Base-by-base conservation (phyloP, 2,888 invertebrate genomes). In the Acronicta aceris region DNA sequence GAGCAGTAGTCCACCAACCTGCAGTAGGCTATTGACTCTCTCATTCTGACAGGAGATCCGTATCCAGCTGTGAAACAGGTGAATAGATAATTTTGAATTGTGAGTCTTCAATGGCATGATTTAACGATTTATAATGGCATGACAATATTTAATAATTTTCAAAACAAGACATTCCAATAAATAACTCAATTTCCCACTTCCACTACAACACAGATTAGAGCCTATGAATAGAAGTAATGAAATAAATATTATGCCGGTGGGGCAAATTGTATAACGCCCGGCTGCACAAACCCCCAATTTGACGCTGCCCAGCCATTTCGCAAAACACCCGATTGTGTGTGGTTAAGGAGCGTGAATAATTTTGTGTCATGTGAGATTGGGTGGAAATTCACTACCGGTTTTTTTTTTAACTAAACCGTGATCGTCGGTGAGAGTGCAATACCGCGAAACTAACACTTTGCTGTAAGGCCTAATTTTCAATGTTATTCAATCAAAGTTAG, bases 231-330 rank as follows among this genome's bases (percentile, higher is more conserved):
- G 93, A 89, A 91, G 92, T 94, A 94, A 94, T 94, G 94, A 94
- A 94, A 94, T 94, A 94, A 94, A 94, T 92, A 94, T 94, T 94
- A 94, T 89, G 93, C 90, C 93, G 94, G 92, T 91, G 87, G 91
- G 89, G 90, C 91, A 90, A 89, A 90, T 89, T 89, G 88, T 83
- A 84, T 85, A 84, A 91, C 93, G 93, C 88, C 87, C 81, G 90
- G 83, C 70, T 88, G 92, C 83, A 77, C 89, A 86, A 89, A 88
- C 91, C 92, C 92, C 88, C 89, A 90, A 91, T 90, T 89, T 86
- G 81, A 78, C 77, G 84, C 81, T 79, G 80, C 85, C 85, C 85
- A 81, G 90, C 88, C 90, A 89, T 92, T 91, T 91, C 87, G 87
- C 85, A 85, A 90, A 90, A 89, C 86, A 85, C 59, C 88, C 78